Base-by-base conservation (phyloP, 1,140 invertebrate genomes). In the Eupeodes corollae region DNA sequence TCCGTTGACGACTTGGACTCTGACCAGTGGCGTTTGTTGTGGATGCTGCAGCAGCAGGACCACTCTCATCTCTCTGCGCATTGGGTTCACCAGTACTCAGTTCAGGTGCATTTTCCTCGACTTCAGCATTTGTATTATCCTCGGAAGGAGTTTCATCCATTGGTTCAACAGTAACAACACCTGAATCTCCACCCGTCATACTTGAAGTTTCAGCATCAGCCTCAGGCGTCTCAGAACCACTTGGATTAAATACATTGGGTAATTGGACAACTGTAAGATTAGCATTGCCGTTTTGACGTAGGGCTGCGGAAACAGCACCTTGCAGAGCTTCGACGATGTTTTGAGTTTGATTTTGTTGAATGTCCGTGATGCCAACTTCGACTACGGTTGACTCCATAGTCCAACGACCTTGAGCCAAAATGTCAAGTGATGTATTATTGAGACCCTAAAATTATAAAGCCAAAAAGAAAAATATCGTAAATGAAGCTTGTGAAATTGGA, bases 341-440 rank as follows among this genome's bases (percentile, higher is more conserved):
- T 33, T 68, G 67, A 5, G 44, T 35, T 3, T 51, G 16, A 48
- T 65, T 65, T 48, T 63, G 59, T 13, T 63, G 63, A 47, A 67
- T 41, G 19, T 68, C 66, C 6, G 66, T 65, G 41, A 68, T 64
- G 8, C 66, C 66, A n/a, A 68, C 65, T 49, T 68, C 66, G 1
- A 68, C 60, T 2, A 68, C 66, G 1, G 66, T 68, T 6, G 66
- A 68, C 42, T 68, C 66, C 65, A 68, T 67, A 37, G 66, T 68
- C 56, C 59, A 68, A 33, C 61, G 61, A 5, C 63, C 63, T 6
- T 63, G 65, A 18, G 65, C 57, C 26, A 68, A 46, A 12, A 68
- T 67, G 43, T 68, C 66, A 43, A 68, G 30, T 0, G 66, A 54
- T 19, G 58, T 53, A 50, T 68, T 68, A 43, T 68, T 65, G 0